Evolutionary conservation across 1,140 invertebrate species (phyloP), one percentile per base, ranked within the genome.

Genomic region (Lutraria rhynchaena): DNA sequence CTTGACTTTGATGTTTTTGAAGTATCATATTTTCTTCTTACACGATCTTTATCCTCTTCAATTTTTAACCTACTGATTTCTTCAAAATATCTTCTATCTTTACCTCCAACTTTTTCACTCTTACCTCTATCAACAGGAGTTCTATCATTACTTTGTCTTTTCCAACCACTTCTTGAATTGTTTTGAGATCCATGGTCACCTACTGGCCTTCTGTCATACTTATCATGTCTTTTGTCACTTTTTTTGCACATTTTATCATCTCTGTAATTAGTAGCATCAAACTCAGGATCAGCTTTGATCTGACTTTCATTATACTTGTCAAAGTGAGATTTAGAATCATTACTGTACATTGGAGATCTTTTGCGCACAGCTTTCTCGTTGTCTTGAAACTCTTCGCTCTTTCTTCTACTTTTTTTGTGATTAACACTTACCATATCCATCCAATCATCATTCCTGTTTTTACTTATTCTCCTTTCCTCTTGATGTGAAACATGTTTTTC

Each of bases 201-300:
- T 51, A 31, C 22, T 51, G 31, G 29, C 63, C 19, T 24, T 33
- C 13, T 46, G 44, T 76, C 37, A 7, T 41, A 15, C 5, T 5
- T 7, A 7, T 41, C 15, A 24, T 37, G 24, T 35, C 44, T 61
- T 24, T 27, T 55, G 46, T n/a, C 44, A 61, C 63, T 76, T 76
- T 46, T 61, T 19, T 46, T 37, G 31, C 29, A 63, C 37, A 49
- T 58, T 58, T 51, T 41, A 22, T 69, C 76, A 80, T 80, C 76
- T 70, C 76, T 80, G 41, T 80, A 80, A 49, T 80, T 80, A 5
- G 76, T 61, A 33, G 76, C 76, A 80, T 80, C 76, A 70, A 80
- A 80, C 31, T 80, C 76, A 27, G 76, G 76, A 69, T 80, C 76
- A 41, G 76, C 76, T 49, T 70, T 46, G n/a, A 77, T 35, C 3